phyloP scores from a whole-genome alignment of 2,113 vertebrate genomes.

The Pterophyllum scalare region DNA sequence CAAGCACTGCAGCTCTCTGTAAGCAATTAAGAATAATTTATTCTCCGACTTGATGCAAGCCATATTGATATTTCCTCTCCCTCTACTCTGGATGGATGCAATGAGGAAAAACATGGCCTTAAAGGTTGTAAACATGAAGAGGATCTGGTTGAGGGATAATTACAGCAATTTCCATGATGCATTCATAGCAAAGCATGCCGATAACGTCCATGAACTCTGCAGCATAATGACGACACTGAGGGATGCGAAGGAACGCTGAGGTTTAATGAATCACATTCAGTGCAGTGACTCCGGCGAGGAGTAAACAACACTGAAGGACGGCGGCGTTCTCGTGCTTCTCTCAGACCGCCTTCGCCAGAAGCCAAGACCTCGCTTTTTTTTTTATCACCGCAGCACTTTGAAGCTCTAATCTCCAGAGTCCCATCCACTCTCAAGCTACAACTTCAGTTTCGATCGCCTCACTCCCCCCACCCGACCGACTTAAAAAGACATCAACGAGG shows the following conservation, averaged over 20 bases:
- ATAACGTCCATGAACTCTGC: conserved; percentile 65
- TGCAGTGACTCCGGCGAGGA: conserved; percentile 1
- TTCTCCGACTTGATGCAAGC: conserved; percentile 61
- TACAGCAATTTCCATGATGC: conserved; percentile 75
- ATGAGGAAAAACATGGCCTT: conserved; percentile 55
- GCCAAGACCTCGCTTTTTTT: conserved; percentile 15
- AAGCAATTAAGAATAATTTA: conserved; percentile 73
- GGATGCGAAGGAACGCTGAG: conserved; percentile 30
- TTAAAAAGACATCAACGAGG: background rate
- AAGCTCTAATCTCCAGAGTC: conserved; percentile 32
- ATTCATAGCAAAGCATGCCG: conserved; percentile 56
- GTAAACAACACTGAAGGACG: conserved; percentile 37
- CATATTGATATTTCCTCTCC: conserved; percentile 62
- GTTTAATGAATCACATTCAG: conserved; percentile 57
- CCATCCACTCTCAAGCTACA: conserved; percentile 10
- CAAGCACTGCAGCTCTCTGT: conserved; percentile 55
- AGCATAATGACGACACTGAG: conserved; percentile 45
- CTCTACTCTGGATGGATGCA: conserved; percentile 35
- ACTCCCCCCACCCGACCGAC: background rate
- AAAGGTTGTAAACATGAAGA: conserved; percentile 75
- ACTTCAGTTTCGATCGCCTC: conserved; percentile 1
- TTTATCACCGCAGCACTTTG: conserved; percentile 6
- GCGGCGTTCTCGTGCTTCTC: conserved; percentile 3
- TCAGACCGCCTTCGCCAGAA: conserved; percentile 2
- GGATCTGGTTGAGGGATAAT: conserved; percentile 72